A percentile compares a stretch with the other conserved stretches of the same genome.
These are phyloP conservation scores for Hydrozoanthus tunicans DNA, from an alignment of 64 coral and sea anemone species.

Conservation along the genomic window DNA sequence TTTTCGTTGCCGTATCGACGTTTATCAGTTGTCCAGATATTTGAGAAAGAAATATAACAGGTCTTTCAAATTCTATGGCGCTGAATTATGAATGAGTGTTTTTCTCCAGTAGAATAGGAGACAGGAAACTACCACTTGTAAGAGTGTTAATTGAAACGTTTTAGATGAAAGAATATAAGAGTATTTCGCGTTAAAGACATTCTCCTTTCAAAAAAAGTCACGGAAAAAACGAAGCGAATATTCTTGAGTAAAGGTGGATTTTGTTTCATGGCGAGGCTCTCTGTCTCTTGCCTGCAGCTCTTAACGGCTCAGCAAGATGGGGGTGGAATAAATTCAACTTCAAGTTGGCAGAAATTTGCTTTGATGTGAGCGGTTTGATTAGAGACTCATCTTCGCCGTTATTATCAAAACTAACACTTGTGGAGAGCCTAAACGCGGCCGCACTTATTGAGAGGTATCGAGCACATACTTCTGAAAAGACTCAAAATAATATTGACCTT, in stretches of 20 bases:
- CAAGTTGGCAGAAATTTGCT: background rate
- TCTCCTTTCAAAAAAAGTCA: background rate
- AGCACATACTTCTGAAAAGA: background rate
- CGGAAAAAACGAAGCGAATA: background rate
- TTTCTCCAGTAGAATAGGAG: background rate
- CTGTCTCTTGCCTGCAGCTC: no score
- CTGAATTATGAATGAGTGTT: slow-evolving; percentile 2
- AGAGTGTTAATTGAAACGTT: slow-evolving; percentile 23
- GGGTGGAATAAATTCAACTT: background rate
- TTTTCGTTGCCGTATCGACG: background rate
- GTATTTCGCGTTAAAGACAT: background rate
- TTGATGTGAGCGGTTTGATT: background rate
- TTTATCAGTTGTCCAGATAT: background rate
- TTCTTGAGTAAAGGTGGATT: background rate
- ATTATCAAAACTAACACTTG: background rate
- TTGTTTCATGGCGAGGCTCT: no score
- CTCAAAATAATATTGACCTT: background rate
- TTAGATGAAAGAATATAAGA: background rate
- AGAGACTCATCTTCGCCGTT: background rate
- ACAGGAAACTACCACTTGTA: background rate
- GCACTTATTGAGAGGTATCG: background rate
- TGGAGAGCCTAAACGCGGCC: background rate
- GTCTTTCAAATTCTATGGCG: background rate
- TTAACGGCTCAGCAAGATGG: no score
- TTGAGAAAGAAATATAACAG: background rate